Evolutionary conservation across 2,888 invertebrate genomes (phyloP), one percentile per base, ranked within the genome.

Genomic region (Papilio demoleus): DNA sequence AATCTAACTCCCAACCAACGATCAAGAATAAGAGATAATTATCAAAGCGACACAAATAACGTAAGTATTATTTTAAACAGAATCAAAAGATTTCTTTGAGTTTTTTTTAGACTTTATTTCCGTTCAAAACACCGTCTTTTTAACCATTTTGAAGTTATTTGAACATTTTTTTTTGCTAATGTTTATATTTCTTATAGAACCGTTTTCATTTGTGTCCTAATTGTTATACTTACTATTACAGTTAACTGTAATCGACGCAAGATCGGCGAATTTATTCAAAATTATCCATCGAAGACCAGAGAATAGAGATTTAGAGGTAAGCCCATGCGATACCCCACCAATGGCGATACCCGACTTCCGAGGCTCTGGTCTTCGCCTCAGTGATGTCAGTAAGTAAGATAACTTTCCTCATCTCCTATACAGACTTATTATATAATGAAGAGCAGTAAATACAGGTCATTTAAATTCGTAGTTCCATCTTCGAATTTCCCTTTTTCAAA

Each of bases 351-450:
- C 69, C 1, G 58, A 69, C 40, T 69, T 69, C 36, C 6, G 42
- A 12, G 17, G 19, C 31, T 61, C 53, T 11, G 53, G 45, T 19
- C 47, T 19, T 1, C 64, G 68, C 4, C 14, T 69, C 14, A 65
- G 65, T 27, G 65, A 69, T 17, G 53, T 61, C 17, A 69, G 69
- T 69, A 53, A 69, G 69, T 65, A 58, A 40, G 8, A 5, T n/a
- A 40, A n/a, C n/a, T 40, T 6, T 9, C 8, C 1, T 42, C 42
- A 17, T 3, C 2, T 42, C 17, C 12, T 42, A n/a, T n/a, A n/a
- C n/a, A n/a, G n/a, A n/a, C n/a, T n/a, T n/a, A n/a, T n/a, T n/a
- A n/a, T n/a, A n/a, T n/a, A n/a, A n/a, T n/a, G n/a, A n/a, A n/a
- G n/a, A n/a, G n/a, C n/a, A n/a, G n/a, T n/a, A n/a, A n/a, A n/a